These are phyloP conservation scores for Aphaenogaster floridana DNA, from an alignment of 1,140 invertebrate genomes.

Conservation along the genomic window DNA sequence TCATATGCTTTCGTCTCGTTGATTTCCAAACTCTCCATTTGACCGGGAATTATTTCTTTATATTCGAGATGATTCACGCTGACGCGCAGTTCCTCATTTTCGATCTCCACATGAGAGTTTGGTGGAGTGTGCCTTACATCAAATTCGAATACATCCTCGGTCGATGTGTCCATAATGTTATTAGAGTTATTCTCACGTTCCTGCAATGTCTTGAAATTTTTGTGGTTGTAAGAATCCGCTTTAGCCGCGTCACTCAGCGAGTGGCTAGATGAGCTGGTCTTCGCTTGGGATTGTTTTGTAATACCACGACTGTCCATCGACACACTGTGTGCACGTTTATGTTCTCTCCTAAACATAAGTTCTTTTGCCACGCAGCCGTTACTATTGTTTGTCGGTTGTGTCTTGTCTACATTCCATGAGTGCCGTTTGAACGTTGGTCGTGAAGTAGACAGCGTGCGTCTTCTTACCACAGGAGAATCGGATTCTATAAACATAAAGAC, in stretches of 20 bases:
- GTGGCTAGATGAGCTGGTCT: slow-evolving; percentile 80
- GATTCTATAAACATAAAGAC: slow-evolving; percentile 89
- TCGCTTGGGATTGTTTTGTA: slow-evolving; percentile 77
- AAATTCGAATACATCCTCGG: slow-evolving; percentile 81
- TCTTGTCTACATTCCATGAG: slow-evolving; percentile 88
- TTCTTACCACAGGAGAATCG: slow-evolving; percentile 87
- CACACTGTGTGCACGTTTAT: slow-evolving; percentile 89
- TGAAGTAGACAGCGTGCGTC: slow-evolving; percentile 87
- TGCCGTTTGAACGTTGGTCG: slow-evolving; percentile 88
- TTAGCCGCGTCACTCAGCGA: slow-evolving; percentile 79
- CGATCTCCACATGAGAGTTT: slow-evolving; percentile 84
- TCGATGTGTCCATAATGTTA: slow-evolving; percentile 79
- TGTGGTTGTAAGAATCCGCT: slow-evolving; percentile 58
- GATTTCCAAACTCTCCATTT: slow-evolving; percentile 49
- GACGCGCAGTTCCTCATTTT: slow-evolving; percentile 75
- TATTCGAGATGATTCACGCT: slow-evolving; percentile 76
- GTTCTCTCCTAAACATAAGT: slow-evolving; percentile 82
- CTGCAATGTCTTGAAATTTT: slow-evolving; percentile 56
- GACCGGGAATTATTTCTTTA: slow-evolving; percentile 70
- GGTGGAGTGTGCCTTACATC: slow-evolving; percentile 84
- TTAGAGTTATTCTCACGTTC: slow-evolving; percentile 50
- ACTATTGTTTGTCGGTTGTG: slow-evolving; percentile 48
- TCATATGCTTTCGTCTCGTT: slow-evolving; percentile 73
- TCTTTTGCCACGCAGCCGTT: slow-evolving; percentile 76
- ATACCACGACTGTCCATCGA: slow-evolving; percentile 85